phyloP scores from a whole-genome alignment of 2,113 vertebrate species.

The Chloebia gouldiae region DNA sequence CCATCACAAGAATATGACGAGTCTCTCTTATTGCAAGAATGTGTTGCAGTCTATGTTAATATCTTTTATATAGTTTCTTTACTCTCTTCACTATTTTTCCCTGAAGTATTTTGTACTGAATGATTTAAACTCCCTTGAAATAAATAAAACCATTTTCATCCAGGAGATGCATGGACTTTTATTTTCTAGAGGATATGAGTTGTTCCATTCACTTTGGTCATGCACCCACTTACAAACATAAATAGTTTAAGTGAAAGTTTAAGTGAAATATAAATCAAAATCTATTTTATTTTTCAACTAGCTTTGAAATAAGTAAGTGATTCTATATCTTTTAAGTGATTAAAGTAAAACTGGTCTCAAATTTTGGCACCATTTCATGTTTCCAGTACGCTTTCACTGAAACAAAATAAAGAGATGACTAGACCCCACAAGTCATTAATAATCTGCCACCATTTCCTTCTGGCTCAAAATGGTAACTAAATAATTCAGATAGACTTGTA shows the following conservation, averaged over 20 bases:
- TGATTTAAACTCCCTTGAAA: not conserved
- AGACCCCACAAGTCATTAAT: not conserved
- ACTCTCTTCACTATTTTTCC: not conserved
- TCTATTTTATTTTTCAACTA: not conserved
- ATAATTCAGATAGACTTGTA: constrained; percentile 14
- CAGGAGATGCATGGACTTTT: not conserved
- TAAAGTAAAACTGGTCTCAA: not conserved
- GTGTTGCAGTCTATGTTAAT: not conserved
- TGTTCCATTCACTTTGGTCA: not conserved
- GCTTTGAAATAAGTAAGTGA: not conserved
- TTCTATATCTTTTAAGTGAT: not conserved
- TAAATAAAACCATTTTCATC: not conserved
- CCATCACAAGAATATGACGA: not conserved
- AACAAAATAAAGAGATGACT: not conserved
- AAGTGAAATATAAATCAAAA: not conserved
- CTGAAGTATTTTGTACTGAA: not conserved
- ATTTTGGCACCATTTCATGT: not conserved
- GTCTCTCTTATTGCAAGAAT: not conserved
- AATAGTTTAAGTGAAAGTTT: not conserved
- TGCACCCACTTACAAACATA: not conserved
- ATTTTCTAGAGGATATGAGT: not conserved
- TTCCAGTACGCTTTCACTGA: not conserved
- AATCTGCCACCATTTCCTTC: constrained; percentile 1
- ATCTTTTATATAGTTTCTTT: not conserved
- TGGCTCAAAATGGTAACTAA: constrained; percentile 15